phyloP scores from a whole-genome alignment of 1,140 invertebrate species.

The Drosophila saltans region DNA sequence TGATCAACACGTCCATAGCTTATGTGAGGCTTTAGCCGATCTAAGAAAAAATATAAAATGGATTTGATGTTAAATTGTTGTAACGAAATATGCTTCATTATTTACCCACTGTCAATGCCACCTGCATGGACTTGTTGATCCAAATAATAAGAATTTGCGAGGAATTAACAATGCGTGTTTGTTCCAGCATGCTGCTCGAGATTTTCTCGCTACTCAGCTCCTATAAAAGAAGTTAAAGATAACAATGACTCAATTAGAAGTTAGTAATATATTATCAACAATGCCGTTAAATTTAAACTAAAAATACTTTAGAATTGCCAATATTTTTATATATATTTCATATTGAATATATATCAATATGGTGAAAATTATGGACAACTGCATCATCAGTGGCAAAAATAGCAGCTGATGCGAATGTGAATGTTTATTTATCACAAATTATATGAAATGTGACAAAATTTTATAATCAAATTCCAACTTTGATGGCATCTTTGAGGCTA shows the following conservation, averaged over 20 bases:
- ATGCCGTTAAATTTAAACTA: too few relatives aligned
- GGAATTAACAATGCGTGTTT: slow-evolving; percentile 83
- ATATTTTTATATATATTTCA: neutral
- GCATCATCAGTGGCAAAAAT: slow-evolving; percentile 3
- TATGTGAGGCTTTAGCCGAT: slow-evolving; percentile 73
- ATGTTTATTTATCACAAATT: neutral
- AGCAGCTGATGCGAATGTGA: neutral
- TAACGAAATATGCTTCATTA: neutral
- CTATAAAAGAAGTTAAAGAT: slow-evolving; percentile 46
- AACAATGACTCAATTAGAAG: neutral
- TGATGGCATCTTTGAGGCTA: slow-evolving; percentile 25
- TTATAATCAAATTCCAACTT: neutral
- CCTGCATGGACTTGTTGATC: slow-evolving; percentile 84
- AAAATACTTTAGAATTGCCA: neutral
- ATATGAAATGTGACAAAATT: neutral
- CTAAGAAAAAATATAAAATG: slow-evolving; percentile 28
- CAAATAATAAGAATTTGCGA: slow-evolving; percentile 84
- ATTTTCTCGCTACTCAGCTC: slow-evolving; percentile 84
- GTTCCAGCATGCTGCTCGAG: slow-evolving; percentile 84
- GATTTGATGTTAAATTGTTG: slow-evolving; percentile 1
- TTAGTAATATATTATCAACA: neutral
- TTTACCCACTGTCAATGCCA: slow-evolving; percentile 84
- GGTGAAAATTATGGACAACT: neutral
- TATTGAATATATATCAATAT: slow-evolving; percentile 1
- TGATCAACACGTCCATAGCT: slow-evolving; percentile 78